Conservation (phyloP, 2,113 vertebrate genomes). For the Aphyosemion australe region DNA sequence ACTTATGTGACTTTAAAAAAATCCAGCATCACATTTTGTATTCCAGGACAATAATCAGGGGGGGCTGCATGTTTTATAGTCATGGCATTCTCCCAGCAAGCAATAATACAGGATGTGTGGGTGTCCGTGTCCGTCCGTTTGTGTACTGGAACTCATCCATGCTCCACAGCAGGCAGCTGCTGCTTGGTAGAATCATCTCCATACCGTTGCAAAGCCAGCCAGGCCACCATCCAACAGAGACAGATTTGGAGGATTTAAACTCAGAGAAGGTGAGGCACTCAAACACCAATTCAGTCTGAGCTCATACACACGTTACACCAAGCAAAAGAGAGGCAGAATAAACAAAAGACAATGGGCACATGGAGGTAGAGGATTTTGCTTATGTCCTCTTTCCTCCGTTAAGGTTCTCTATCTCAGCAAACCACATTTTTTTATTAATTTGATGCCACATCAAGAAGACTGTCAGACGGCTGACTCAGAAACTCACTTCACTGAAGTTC, state of each 20-base stretch:
- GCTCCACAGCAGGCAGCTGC: constrained; percentile 56
- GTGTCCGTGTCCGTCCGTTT: constrained; percentile 17
- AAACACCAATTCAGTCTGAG: constrained; percentile 31
- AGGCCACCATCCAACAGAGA: constrained; percentile 57
- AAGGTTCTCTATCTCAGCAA: constrained; percentile 67
- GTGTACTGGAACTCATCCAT: constrained; percentile 44
- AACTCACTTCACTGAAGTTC: constrained; percentile 54
- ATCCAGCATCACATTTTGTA: constrained; percentile 2
- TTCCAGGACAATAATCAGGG: constrained; percentile 23
- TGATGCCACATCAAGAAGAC: constrained; percentile 64
- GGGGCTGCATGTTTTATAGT: constrained; percentile 24
- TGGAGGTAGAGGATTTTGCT: constrained; percentile 50
- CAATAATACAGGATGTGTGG: background rate
- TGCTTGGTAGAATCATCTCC: constrained; percentile 57
- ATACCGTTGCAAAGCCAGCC: constrained; percentile 48
- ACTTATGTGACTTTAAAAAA: too few species aligned
- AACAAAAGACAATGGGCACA: constrained; percentile 21
- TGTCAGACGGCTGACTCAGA: too few species aligned
- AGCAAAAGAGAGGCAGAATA: constrained; percentile 42
- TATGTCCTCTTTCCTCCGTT: constrained; percentile 56
- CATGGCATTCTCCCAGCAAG: constrained; percentile 23
- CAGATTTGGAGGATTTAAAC: constrained; percentile 70
- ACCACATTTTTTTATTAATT: constrained; percentile 79
- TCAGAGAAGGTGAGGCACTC: constrained; percentile 56
- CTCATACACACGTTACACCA: constrained; percentile 2